Conservation (phyloP, 2,888 invertebrate genomes). For the Cheilosia vulpina region DNA sequence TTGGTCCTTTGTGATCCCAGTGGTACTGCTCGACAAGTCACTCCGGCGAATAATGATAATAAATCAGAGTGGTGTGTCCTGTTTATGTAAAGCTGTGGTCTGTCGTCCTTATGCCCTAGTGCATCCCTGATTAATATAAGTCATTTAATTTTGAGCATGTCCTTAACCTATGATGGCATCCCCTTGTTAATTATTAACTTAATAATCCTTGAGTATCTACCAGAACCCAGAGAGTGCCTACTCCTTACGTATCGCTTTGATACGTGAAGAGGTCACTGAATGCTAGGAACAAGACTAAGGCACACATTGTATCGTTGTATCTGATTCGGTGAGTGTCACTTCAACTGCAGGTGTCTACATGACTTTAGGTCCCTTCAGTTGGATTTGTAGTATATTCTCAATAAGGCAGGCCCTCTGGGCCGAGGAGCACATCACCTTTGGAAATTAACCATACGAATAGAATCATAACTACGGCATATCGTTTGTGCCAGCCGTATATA, state of each 20-base stretch:
- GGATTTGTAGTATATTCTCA: constrained; percentile 1
- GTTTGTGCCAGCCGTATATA: neutral
- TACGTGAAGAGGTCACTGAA: constrained; percentile 2
- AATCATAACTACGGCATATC: constrained; percentile 25
- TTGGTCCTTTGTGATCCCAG: constrained; percentile 56
- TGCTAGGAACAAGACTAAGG: neutral
- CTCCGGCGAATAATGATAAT: constrained; percentile 46
- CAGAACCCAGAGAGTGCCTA: neutral
- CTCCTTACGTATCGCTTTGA: constrained; percentile 16
- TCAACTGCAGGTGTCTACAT: constrained; percentile 64
- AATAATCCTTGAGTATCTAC: constrained; percentile 39
- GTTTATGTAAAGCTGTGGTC: constrained; percentile 21
- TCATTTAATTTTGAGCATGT: constrained; percentile 72
- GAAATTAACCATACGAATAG: constrained; percentile 42
- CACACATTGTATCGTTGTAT: constrained; percentile 1
- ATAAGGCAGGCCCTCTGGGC: neutral
- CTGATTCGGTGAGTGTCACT: constrained; percentile 28
- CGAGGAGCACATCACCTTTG: constrained; percentile 22
- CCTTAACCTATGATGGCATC: constrained; percentile 59
- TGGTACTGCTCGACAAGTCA: constrained; percentile 33
- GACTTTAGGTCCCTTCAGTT: constrained; percentile 47
- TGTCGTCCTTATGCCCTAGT: constrained; percentile 55
- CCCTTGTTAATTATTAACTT: constrained; percentile 64
- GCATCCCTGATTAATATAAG: constrained; percentile 68
- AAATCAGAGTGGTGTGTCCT: constrained; percentile 51